Evolutionary conservation across 1,140 invertebrate genomes (phyloP).

Genomic region (Drosophila erecta): DNA sequence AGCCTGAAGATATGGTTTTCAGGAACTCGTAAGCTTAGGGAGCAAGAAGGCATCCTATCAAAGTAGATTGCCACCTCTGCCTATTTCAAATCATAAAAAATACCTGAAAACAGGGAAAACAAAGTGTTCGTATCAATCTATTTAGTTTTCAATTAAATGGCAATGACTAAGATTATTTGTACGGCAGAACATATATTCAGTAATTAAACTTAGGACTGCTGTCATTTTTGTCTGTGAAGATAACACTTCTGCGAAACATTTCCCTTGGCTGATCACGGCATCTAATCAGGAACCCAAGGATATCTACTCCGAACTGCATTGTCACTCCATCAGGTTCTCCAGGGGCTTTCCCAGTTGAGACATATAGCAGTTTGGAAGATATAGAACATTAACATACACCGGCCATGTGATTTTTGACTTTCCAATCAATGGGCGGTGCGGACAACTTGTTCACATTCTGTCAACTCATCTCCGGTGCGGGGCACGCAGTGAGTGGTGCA

Average conservation of each 20-base stretch:
- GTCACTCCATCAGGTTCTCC: background rate
- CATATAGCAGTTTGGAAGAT: too few species aligned
- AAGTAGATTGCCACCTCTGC: background rate
- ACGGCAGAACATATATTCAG: background rate
- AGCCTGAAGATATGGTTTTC: background rate
- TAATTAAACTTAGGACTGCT: background rate
- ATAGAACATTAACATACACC: conserved; percentile 1
- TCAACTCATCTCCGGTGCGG: conserved; percentile 46
- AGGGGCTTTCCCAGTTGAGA: conserved; percentile 4
- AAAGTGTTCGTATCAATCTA: background rate
- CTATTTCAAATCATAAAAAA: background rate
- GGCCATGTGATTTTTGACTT: conserved; percentile 14
- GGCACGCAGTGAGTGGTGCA: conserved; percentile 12
- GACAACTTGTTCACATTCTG: conserved; percentile 28
- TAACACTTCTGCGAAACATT: background rate
- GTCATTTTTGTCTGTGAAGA: background rate
- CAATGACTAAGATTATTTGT: conserved; percentile 2
- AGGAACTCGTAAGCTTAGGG: background rate
- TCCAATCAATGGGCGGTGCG: conserved; percentile 20
- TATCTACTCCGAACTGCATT: conserved; percentile 1
- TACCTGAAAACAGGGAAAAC: background rate
- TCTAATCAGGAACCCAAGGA: conserved; percentile 1
- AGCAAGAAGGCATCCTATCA: background rate
- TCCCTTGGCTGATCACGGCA: too few species aligned
- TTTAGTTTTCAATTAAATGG: background rate